phyloP scores from a whole-genome alignment of 2,888 invertebrate species.

The Noctuana brunneofusca region DNA sequence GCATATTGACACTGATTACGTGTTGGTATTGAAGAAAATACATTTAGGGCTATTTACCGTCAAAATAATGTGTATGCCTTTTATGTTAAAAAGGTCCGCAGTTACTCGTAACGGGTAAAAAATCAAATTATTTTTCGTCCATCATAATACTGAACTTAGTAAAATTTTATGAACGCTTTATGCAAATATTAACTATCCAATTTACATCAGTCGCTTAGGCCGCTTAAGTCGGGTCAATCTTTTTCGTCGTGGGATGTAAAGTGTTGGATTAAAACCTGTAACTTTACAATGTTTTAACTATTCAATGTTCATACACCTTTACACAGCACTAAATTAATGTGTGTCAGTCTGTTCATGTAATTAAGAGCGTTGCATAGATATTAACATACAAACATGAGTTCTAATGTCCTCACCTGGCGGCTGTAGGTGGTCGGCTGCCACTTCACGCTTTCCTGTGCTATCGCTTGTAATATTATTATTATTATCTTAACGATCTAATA shows the following conservation, averaged over 20 bases:
- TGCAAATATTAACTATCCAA: too few relatives aligned
- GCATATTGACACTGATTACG: conserved; percentile 5
- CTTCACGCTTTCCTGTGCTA: conserved; percentile 1
- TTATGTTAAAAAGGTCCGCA: too few relatives aligned
- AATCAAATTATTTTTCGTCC: too few relatives aligned
- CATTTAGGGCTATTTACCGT: not conserved
- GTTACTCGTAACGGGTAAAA: too few relatives aligned
- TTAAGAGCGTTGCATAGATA: conserved; percentile 13
- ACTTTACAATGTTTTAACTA: not conserved
- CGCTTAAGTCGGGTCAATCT: too few relatives aligned
- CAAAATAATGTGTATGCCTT: too few relatives aligned
- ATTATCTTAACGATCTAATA: not conserved
- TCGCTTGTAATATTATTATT: not conserved
- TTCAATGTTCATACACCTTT: conserved; percentile 6
- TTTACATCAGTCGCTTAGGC: too few relatives aligned
- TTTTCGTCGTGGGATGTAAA: too few relatives aligned
- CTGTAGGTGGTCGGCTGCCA: conserved; percentile 20
- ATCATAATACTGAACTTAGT: too few relatives aligned
- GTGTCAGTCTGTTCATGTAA: conserved; percentile 19
- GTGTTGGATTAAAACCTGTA: too few relatives aligned
- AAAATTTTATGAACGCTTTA: too few relatives aligned
- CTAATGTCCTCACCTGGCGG: conserved; percentile 11
- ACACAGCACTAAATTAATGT: conserved; percentile 11
- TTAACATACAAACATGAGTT: conserved; percentile 26
- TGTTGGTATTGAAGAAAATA: not conserved